Evolutionary conservation across 92 coral and sea anemone species (phyloP).

Genomic region (Porites lobata): DNA sequence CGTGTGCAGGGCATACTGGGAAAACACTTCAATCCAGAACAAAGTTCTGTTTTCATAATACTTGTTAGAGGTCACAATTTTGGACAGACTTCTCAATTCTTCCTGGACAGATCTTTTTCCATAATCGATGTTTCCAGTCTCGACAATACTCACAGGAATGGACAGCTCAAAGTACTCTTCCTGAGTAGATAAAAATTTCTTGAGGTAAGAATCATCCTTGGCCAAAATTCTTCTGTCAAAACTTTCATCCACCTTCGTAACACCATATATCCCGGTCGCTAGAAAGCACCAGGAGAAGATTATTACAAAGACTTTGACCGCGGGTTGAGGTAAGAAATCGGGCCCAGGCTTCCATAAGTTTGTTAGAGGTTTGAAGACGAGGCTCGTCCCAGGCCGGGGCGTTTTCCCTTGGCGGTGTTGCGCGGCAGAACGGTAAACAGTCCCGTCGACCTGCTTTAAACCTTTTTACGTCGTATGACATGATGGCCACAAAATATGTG

Average conservation of each 20-base stretch:
- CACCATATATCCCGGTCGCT: slow-evolving; percentile 79
- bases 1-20: slow-evolving; percentile 1
- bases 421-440: slow-evolving; percentile 74
- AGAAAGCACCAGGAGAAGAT: slow-evolving; percentile 66
- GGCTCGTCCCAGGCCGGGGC: slow-evolving; percentile 71
- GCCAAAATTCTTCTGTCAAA: slow-evolving; percentile 81
- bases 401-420: slow-evolving; percentile 49
- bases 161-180: slow-evolving; percentile 58
- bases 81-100: slow-evolving; percentile 49
- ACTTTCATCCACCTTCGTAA: slow-evolving; percentile 70
- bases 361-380: slow-evolving; percentile 57
- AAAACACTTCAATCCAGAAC: slow-evolving; percentile 76
- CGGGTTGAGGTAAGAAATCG: slow-evolving; percentile 55
- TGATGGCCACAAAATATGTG: slow-evolving; percentile 81
- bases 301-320: slow-evolving; percentile 51
- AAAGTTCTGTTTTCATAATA: slow-evolving; percentile 53
- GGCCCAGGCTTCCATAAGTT: slow-evolving; percentile 67
- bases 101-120: slow-evolving; percentile 54
- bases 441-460: slow-evolving; percentile 83
- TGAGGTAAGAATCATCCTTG: slow-evolving; percentile 68
- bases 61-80: slow-evolving; percentile 60
- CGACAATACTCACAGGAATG: slow-evolving; percentile 75
- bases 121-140: slow-evolving; percentile 51
- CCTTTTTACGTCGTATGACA: slow-evolving; percentile 76
- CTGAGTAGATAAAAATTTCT: slow-evolving; percentile 58